phyloP scores from a whole-genome alignment of 2,113 vertebrate species.

The Hirundichthys speculiger region DNA sequence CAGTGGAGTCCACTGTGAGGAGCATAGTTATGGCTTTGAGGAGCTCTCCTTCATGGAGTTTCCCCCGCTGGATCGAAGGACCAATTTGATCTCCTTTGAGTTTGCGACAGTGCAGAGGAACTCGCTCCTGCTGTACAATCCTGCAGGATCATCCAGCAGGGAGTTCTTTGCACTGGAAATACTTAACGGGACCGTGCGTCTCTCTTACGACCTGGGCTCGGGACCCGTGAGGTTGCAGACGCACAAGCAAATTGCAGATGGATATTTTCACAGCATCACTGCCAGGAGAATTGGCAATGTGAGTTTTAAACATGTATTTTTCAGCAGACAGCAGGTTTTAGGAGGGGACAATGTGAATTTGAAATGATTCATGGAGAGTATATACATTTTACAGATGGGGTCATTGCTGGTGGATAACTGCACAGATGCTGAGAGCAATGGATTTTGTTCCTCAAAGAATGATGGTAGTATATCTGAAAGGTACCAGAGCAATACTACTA shows the following conservation, averaged over 20 bases:
- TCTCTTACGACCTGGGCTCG: constrained; percentile 80
- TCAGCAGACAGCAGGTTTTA: background rate
- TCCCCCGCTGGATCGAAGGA: constrained; percentile 76
- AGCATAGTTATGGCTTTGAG: constrained; percentile 79
- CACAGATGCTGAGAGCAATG: constrained; percentile 55
- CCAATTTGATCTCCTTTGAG: constrained; percentile 80
- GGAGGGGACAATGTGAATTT: background rate
- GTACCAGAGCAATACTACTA: constrained; percentile 39
- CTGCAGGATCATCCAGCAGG: constrained; percentile 56
- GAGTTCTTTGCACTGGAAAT: constrained; percentile 82
- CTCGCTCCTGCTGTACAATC: constrained; percentile 78
- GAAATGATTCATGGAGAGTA: background rate
- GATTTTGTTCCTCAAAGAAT: constrained; percentile 74
- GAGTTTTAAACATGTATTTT: constrained; percentile 33
- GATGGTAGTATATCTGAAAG: constrained; percentile 69
- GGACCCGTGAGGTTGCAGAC: constrained; percentile 75
- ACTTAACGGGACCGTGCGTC: constrained; percentile 61
- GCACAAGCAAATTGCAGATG: constrained; percentile 77
- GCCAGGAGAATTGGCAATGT: constrained; percentile 78
- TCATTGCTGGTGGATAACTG: constrained; percentile 81
- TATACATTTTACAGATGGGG: constrained; percentile 70
- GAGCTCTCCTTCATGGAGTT: constrained; percentile 82
- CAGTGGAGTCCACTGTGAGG: constrained; percentile 74
- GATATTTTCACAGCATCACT: constrained; percentile 78
- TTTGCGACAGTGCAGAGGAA: constrained; percentile 77